Conservation (phyloP, 2,888 invertebrate species). For the Iphiclides podalirius region DNA sequence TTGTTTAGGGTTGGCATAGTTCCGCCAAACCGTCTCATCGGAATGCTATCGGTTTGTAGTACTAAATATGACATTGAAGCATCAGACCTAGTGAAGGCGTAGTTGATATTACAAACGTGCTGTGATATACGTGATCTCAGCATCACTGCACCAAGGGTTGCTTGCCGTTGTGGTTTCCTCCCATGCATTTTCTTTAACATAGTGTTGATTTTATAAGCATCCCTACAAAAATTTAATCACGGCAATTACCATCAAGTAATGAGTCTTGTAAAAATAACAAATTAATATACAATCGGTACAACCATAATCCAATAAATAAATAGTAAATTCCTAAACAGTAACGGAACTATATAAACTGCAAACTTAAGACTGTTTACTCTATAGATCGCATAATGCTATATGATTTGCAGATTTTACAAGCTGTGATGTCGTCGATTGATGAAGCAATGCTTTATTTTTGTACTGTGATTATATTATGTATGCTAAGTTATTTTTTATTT, state of each 20-base stretch:
- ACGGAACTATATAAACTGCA: background rate
- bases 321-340: too few species aligned
- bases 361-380: slow-evolving; percentile 37
- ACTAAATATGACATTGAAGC: too few species aligned
- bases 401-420: slow-evolving; percentile 60
- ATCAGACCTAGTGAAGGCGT: slow-evolving; percentile 1
- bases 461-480: slow-evolving; percentile 74
- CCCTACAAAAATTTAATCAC: too few species aligned
- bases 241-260: too few species aligned
- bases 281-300: too few species aligned
- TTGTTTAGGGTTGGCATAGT: slow-evolving; percentile 38
- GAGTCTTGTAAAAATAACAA: too few species aligned
- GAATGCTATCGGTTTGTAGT: too few species aligned
- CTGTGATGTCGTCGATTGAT: slow-evolving; percentile 75
- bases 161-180: slow-evolving; percentile 7
- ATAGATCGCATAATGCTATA: slow-evolving; percentile 33
- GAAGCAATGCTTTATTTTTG: slow-evolving; percentile 76
- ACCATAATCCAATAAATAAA: too few species aligned
- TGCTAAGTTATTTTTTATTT: slow-evolving; percentile 53
- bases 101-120: slow-evolving; percentile 28
- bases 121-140: slow-evolving; percentile 44
- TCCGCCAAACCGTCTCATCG: too few species aligned
- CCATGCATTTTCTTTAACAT: slow-evolving; percentile 10
- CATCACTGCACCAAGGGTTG: slow-evolving; percentile 17
- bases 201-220: background rate